Evolutionary conservation across 2,113 vertebrate genomes (phyloP).

Genomic region (Neoarius graeffei): DNA sequence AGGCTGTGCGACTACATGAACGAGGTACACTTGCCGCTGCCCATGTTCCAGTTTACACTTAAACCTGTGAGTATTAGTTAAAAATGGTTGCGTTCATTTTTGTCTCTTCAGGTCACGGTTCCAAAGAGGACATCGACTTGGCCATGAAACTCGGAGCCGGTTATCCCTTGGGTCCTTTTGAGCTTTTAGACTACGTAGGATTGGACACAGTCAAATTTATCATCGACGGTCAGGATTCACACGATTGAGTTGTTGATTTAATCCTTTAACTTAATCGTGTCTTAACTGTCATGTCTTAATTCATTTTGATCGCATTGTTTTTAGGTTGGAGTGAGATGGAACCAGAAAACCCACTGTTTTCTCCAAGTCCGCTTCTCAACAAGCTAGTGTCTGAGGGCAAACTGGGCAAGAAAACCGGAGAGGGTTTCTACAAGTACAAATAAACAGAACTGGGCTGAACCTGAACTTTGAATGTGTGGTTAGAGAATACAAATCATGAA

Average conservation of each 20-base stretch:
- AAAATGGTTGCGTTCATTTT: background rate
- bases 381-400: conserved; percentile 91
- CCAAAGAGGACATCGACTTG: conserved; percentile 94
- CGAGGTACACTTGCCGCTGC: conserved; percentile 75
- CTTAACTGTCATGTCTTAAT: background rate
- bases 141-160: conserved; percentile 96
- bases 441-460: conserved; percentile 59
- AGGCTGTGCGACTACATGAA: conserved; percentile 86
- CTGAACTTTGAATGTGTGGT: background rate
- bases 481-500: background rate
- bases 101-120: conserved; percentile 82
- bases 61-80: background rate
- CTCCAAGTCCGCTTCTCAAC: conserved; percentile 77
- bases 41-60: background rate
- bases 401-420: conserved; percentile 88
- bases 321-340: conserved; percentile 86
- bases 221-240: conserved; percentile 80
- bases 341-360: conserved; percentile 81
- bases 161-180: conserved; percentile 96
- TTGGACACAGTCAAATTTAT: conserved; percentile 94
- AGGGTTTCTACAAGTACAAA: conserved; percentile 94
- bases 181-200: conserved; percentile 93
- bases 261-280: background rate
- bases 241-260: background rate
- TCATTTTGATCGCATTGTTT: background rate